phyloP scores from a whole-genome alignment of 2,113 vertebrate species.

The Stigmatopora argus region DNA sequence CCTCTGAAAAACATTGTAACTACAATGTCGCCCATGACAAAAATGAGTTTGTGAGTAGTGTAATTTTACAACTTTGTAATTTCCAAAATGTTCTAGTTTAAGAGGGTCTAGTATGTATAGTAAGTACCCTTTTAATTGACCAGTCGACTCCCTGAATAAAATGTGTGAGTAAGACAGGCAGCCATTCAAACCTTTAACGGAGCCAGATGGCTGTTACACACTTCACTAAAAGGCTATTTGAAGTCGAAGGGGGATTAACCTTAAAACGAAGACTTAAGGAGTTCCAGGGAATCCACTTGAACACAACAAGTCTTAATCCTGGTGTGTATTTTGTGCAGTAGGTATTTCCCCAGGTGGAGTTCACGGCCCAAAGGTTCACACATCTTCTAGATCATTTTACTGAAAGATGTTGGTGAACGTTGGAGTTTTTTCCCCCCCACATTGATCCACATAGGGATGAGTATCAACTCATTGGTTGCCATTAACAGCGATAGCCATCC shows the following conservation, averaged over 20 bases:
- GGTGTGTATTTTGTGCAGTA: slow-evolving; percentile 16
- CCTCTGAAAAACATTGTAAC: no score
- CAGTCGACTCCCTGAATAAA: background rate
- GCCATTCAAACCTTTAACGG: slow-evolving; percentile 4
- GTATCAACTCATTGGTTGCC: no score
- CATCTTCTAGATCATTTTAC: no score
- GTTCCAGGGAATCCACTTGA: slow-evolving; percentile 42
- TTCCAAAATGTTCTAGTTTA: background rate
- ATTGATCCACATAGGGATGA: no score
- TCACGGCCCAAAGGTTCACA: background rate
- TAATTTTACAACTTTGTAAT: background rate
- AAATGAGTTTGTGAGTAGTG: background rate
- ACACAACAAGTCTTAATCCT: slow-evolving; percentile 50
- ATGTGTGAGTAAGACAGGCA: background rate
- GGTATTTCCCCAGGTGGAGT: slow-evolving; percentile 11
- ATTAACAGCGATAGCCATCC: no score
- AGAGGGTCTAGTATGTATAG: background rate
- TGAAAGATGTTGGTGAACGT: no score
- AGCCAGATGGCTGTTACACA: slow-evolving; percentile 4
- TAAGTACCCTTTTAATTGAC: background rate
- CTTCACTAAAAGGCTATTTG: slow-evolving; percentile 54
- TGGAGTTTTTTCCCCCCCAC: no score
- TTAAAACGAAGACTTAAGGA: slow-evolving; percentile 49
- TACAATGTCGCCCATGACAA: background rate
- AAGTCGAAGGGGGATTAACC: slow-evolving; percentile 49